Conservation (phyloP, 2,113 vertebrate genomes). For the Ascaphus truei region DNA sequence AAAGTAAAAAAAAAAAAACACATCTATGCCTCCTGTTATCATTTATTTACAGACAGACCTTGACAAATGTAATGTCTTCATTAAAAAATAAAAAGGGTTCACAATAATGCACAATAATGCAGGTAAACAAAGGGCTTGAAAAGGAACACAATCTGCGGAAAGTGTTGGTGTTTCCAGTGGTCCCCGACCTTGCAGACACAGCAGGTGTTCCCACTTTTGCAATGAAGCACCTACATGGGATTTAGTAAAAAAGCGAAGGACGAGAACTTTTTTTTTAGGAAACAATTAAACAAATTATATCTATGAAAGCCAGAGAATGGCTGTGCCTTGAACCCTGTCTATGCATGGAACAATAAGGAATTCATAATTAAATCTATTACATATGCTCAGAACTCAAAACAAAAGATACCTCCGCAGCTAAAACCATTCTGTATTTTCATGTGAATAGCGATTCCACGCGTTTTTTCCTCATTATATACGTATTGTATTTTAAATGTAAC, state of each 20-base stretch:
- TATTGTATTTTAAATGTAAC: constrained; percentile 76
- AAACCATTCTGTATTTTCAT: constrained; percentile 75
- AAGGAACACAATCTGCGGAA: constrained; percentile 54
- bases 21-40: constrained; percentile 72
- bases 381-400: constrained; percentile 89
- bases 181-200: constrained; percentile 70
- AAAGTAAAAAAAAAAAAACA: constrained; percentile 50
- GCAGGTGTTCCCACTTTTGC: constrained; percentile 73
- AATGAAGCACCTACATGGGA: constrained; percentile 63
- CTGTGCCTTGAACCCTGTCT: constrained; percentile 84
- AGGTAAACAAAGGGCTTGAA: constrained; percentile 68
- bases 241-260: constrained; percentile 53
- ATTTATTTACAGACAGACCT: constrained; percentile 80
- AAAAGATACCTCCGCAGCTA: constrained; percentile 72
- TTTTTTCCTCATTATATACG: constrained; percentile 67
- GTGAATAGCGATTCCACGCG: constrained; percentile 73
- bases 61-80: constrained; percentile 74
- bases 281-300: constrained; percentile 98
- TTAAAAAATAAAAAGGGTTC: constrained; percentile 76
- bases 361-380: constrained; percentile 99
- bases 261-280: constrained; percentile 76
- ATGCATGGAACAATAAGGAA: constrained; percentile 76
- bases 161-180: constrained; percentile 60
- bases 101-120: constrained; percentile 72
- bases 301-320: constrained; percentile 87